Conservation (phyloP, 2,113 vertebrate species). For the Hassar affinis region DNA sequence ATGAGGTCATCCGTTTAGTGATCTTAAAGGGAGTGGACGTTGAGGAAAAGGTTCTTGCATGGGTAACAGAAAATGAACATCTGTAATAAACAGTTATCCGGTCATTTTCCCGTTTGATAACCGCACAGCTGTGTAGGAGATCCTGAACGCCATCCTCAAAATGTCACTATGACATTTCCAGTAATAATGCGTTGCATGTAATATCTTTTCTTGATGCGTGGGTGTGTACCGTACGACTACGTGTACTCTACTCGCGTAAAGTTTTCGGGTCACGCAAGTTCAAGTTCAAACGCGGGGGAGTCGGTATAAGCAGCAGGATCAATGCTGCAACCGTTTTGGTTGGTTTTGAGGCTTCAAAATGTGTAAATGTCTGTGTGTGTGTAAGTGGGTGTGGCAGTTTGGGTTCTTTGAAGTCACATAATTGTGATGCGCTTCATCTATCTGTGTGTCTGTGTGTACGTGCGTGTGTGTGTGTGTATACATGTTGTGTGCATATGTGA, state of each 20-base stretch:
- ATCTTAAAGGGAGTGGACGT: slow-evolving; percentile 16
- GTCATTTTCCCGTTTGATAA: slow-evolving; percentile 3
- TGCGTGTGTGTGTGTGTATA: slow-evolving; percentile 8
- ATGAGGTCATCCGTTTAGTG: slow-evolving; percentile 38
- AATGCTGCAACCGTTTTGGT: neutral
- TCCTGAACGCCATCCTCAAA: slow-evolving; percentile 16
- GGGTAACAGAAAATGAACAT: neutral
- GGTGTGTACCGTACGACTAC: neutral
- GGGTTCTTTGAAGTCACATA: slow-evolving; percentile 37
- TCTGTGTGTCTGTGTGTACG: neutral
- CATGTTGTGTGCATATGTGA: slow-evolving; percentile 7
- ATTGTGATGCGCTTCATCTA: neutral
- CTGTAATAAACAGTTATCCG: slow-evolving; percentile 1
- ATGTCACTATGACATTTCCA: slow-evolving; percentile 45
- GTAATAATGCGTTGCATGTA: slow-evolving; percentile 1
- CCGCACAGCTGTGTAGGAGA: neutral
- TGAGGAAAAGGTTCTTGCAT: neutral
- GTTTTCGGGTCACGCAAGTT: neutral
- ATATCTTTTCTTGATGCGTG: slow-evolving; percentile 3
- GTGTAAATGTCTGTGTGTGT: neutral
- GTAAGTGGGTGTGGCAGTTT: neutral
- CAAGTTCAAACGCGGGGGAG: neutral
- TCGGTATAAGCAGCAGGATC: slow-evolving; percentile 8
- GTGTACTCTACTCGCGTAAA: slow-evolving; percentile 9
- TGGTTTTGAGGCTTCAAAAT: slow-evolving; percentile 32